A percentile compares a stretch with the other conserved stretches of the same genome.
These are phyloP conservation scores for Hermatobates lingyangjiaoensis DNA, from an alignment of 1,140 invertebrate species.

Conservation along the genomic window DNA sequence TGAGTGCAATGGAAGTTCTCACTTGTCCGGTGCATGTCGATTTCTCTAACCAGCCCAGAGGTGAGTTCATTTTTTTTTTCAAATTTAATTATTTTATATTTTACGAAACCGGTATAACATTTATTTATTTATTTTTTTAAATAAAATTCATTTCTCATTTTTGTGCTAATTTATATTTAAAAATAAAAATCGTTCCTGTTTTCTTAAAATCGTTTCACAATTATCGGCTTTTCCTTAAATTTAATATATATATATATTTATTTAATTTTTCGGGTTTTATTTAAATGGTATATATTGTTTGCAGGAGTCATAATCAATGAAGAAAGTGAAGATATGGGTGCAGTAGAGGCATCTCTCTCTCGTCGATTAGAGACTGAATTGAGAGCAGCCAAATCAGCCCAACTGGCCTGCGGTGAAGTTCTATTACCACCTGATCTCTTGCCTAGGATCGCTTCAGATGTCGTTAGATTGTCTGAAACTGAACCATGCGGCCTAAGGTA, in stretches of 20 bases:
- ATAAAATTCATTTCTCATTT: background rate
- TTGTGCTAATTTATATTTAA: background rate
- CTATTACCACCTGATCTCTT: constrained; percentile 58
- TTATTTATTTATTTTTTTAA: background rate
- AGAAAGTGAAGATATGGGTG: constrained; percentile 9
- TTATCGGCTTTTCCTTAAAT: background rate
- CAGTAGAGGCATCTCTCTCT: constrained; percentile 24
- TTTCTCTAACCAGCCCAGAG: constrained; percentile 4
- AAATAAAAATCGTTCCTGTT: background rate
- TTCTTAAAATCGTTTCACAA: background rate
- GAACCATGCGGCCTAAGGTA: constrained; percentile 62
- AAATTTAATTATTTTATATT: background rate
- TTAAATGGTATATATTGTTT: background rate
- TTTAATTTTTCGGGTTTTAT: background rate
- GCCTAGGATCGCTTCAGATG: constrained; percentile 49
- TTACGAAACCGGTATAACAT: background rate
- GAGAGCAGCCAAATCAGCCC: constrained; percentile 52
- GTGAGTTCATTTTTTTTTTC: background rate
- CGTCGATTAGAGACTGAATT: constrained; percentile 52
- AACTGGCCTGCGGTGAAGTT: constrained; percentile 58
- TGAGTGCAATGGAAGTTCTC: constrained; percentile 4
- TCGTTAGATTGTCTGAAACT: constrained; percentile 55
- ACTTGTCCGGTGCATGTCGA: constrained; percentile 3
- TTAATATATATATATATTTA: background rate
- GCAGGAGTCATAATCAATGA: constrained; percentile 7